Base-by-base conservation (phyloP, 2,888 invertebrate genomes). In the Noctua fimbriata region DNA sequence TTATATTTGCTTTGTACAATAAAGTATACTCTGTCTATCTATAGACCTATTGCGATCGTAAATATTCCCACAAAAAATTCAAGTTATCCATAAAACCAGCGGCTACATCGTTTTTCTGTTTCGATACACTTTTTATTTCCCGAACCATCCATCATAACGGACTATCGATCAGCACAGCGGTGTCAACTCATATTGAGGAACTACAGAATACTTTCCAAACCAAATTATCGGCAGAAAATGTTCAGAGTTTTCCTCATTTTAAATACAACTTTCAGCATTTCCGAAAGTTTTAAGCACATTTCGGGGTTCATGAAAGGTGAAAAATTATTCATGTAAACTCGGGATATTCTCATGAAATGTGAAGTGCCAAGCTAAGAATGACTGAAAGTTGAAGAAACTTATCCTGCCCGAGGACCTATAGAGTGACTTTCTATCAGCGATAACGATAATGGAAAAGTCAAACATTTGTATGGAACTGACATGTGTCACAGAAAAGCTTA, bases 71-170 rank as follows among this genome's bases (percentile, higher is more conserved):
- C 18, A 44, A 36, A 60, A 28, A n/a, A n/a, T 16, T n/a, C 3
- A 44, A n/a, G 12, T 16, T 52, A 58, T 66, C 21, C n/a, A 18
- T 28, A 18, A 28, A 76, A 74, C 71, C 69, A 71, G 12, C 52
- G 16, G n/a, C 67, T 24, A 81, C 52, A 28, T 67, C 28, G 14
- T 78, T 69, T 55, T 52, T 73, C 44, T 36, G 60, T 52, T 16
- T 47, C 21, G 49, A 16, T 24, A 36, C 36, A 63, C 58, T 10
- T 73, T 81, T 73, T 67, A 69, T 81, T 83, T 78, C 71, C 49
- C 9, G 10, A 32, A 70, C 55, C 66, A 84, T 84, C 86, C 79
- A 79, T 84, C 84, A 84, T 36, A 49, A n/a, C 73, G 21, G 58
- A 55, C 73, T 49, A 84, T 85, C 82, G 66, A 84, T 82, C 82